Evolutionary conservation across 2,113 vertebrate species (phyloP), one percentile per base, ranked within the genome.

Genomic region (Cariama cristata): DNA sequence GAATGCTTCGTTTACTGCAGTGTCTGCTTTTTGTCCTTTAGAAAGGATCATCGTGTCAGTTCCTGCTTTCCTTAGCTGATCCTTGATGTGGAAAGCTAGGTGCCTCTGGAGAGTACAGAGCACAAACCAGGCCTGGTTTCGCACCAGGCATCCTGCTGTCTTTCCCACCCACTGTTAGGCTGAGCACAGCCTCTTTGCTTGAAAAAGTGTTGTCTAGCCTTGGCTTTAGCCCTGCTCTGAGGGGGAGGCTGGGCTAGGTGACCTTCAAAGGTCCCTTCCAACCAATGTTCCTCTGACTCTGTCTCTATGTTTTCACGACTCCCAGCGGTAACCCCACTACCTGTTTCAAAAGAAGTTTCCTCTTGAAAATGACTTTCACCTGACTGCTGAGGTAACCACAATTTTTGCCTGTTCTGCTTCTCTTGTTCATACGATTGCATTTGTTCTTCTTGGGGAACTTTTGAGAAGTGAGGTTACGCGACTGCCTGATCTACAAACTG

Each of bases 201-300:
- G 68, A 22, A 47, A 42, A 80, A 59, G 32, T n/a, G 59, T 53
- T 0, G 0, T 35, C 59, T 50, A 8, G 63, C 1, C 2, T 20
- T 91, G 83, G 50, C 52, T 47, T 52, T 50, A 69, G 66, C 49
- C 44, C 40, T 83, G 42, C 55, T 81, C 20, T 27, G 56, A 23
- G 52, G 20, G 23, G 28, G 27, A 75, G 52, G 38, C 69, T 84
- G 89, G 47, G 44, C 66, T 69, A 21, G 53, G 50, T 92, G 79
- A 92, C 94, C 75, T 92, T 90, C 71, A 83, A 45, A 92, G 86
- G 49, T 89, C 69, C 52, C 68, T 79, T 87, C 47, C 73, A 60
- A 22, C 64, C 56, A 72, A 3, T 4, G 2, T 58, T 68, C 23
- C 32, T 67, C 49, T 14, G 20, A 45, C 28, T 80, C 38, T 49